Base-by-base conservation (phyloP, 2,888 invertebrate genomes). In the Caenorhabditis parvicauda region DNA sequence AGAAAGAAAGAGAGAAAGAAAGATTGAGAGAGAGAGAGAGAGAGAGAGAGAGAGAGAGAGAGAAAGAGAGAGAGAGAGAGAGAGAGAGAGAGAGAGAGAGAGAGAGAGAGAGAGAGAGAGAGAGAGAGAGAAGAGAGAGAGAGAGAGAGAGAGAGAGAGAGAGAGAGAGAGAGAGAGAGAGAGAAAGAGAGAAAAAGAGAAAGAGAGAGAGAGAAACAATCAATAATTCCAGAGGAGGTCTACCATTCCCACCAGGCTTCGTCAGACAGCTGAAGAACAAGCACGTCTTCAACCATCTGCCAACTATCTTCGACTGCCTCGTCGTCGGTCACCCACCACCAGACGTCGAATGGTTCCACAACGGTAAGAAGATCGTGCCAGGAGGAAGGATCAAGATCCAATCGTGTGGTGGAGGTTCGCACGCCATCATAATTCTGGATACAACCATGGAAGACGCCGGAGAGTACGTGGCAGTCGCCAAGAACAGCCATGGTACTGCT, bases 361-460 rank as follows among this genome's bases (percentile, higher is more conserved):
- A 84, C 72, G 83, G 83, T 24, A 81, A 81, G 62, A 82, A 81
- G 53, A 81, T 84, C 44, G 57, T 78, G 45, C 82, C 82, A 25
- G 82, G 83, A 59, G 83, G 82, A 63, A 76, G 83, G 57, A 80
- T 83, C 46, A 79, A 75, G 48, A 81, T 83, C 54, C 83, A 69
- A 41, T 54, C 64, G 2, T 72, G 73, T 43, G 80, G 79, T 5
- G 81, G 81, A 14, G 79, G 79, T 5, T 77, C 76, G 21, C 79
- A 81, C 55, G 79, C 80, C 4, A 66, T 81, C 28, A 70, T 81
- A 47, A 79, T 81, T 59, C 56, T 74, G 41, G 77, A 76, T 47
- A 75, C 78, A 9, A 63, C 63, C 1, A 47, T 67, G 9, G 81
- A 81, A n/a, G 81, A 81, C 53, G 67, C 74, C 5, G 79, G 79